Base-by-base conservation (phyloP, 2,797 vertebrate species). In the Sebastes kiyomatsui region DNA sequence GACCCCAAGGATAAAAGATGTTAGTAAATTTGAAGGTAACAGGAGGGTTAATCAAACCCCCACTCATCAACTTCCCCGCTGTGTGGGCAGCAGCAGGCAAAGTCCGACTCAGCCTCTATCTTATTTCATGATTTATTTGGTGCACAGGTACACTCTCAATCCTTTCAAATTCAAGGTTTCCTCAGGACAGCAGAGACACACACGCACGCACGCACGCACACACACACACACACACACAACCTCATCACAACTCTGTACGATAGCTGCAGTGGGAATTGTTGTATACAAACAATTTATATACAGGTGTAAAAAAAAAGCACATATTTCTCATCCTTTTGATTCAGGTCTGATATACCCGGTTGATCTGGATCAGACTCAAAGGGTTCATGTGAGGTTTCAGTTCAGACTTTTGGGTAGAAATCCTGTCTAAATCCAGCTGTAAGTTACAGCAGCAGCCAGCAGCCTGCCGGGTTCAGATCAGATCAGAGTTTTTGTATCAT, bases 81-180 rank as follows among this genome's bases (percentile, higher is more conserved):
- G 3, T 32, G 28, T 22, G n/a, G 70, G 65, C 61, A 54, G 67
- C 72, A 66, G 67, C 23, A 80, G 14, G 28, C 68, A 52, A 25
- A 25, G 27, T 55, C 65, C 3, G 5, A 23, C 68, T 60, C 58
- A 1, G 22, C 38, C 46, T 76, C 27, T 4, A 35, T 65, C 32
- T 8, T 22, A 23, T 60, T 70, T 66, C 56, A 18, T 72, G 69
- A 72, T 80, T 89, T 81, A 81, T 82, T 73, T 33, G 6, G 30
- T 23, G 46, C 49, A 42, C 65, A 72, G 32, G 59, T 35, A 59
- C 11, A 20, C 28, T 72, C 55, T 71, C 56, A 33, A 11, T 76
- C 16, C 23, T 75, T 75, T 81, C 13, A 77, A 68, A 75, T 42
- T 59, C 4, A 35, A 84, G 72, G 68, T 73, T 86, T 82, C 55